Evolutionary conservation across 2,888 invertebrate genomes (phyloP), one percentile per base, ranked within the genome.

Genomic region (Thumatha senex): DNA sequence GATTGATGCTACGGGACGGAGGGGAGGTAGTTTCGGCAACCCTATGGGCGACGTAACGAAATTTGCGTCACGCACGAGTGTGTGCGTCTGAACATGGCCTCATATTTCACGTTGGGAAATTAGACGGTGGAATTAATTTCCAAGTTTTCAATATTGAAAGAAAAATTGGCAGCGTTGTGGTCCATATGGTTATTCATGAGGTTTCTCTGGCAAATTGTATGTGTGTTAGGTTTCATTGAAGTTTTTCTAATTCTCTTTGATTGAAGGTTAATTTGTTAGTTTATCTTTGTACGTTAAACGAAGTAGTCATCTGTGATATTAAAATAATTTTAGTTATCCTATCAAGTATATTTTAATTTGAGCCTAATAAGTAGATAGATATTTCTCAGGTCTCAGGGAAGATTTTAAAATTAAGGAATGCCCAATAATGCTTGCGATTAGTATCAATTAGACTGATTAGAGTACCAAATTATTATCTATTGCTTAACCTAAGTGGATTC

Each of bases 61-160:
- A 84, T 89, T 88, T 86, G 77, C 81, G 83, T 82, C 76, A 85
- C 82, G 84, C 82, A 80, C 80, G 82, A 63, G 68, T 84, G 86
- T 82, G 86, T 79, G 82, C 72, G 78, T 77, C 41, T 51, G 56
- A 63, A 80, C 78, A 73, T 74, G 78, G 72, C 80, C 85, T 87
- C 87, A 86, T 86, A 88, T 89, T 88, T 89, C 86, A 87, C 84
- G 78, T 81, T 75, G 65, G 78, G 79, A 87, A 89, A 90, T 89
- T 89, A 88, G 86, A 82, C 79, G 77, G 71, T 77, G 81, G 83
- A 89, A 89, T 90, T 89, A 90, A 90, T 89, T 87, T 87, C 80
- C 80, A 86, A 89, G 83, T 89, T 89, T 89, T 84, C 87, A 84
- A 88, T 89, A 84, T 76, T 76, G 74, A 76, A 70, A 74, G 76